Evolutionary conservation across 2,888 invertebrate genomes (phyloP).

Genomic region (Philereme transversata): DNA sequence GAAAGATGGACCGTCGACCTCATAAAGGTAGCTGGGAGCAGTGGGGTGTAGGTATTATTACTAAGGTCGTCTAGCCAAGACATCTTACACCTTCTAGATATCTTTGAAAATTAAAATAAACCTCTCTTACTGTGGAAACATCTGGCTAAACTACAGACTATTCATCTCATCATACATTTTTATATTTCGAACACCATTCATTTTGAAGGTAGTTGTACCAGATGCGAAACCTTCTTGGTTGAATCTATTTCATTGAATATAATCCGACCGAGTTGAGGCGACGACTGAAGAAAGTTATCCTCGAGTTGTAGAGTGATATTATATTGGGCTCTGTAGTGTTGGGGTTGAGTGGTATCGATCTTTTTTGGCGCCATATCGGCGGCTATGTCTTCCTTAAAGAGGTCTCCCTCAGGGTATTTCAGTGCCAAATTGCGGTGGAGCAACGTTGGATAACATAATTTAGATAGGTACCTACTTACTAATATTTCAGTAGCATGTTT

Average conservation of each 20-base stretch:
- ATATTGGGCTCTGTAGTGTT: slow-evolving; percentile 13
- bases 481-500: too few species aligned
- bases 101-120: too few species aligned
- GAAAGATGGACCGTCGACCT: too few species aligned
- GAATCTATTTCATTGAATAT: slow-evolving; percentile 11
- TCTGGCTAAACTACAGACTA: too few species aligned
- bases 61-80: too few species aligned
- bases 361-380: slow-evolving; percentile 27
- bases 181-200: slow-evolving; percentile 12
- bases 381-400: slow-evolving; percentile 12
- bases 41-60: too few species aligned
- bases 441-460: background rate
- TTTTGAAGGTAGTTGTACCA: slow-evolving; percentile 4
- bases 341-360: slow-evolving; percentile 27
- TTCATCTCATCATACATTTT: background rate
- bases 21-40: too few species aligned
- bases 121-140: too few species aligned
- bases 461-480: background rate
- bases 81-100: too few species aligned
- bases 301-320: slow-evolving; percentile 4
- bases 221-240: slow-evolving; percentile 16
- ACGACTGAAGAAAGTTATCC: background rate
- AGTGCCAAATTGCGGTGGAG: slow-evolving; percentile 12
- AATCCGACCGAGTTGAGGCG: slow-evolving; percentile 8
- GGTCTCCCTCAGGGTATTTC: slow-evolving; percentile 11